phyloP scores from a whole-genome alignment of 2,113 vertebrate genomes.

The Percopsis transmontana region DNA sequence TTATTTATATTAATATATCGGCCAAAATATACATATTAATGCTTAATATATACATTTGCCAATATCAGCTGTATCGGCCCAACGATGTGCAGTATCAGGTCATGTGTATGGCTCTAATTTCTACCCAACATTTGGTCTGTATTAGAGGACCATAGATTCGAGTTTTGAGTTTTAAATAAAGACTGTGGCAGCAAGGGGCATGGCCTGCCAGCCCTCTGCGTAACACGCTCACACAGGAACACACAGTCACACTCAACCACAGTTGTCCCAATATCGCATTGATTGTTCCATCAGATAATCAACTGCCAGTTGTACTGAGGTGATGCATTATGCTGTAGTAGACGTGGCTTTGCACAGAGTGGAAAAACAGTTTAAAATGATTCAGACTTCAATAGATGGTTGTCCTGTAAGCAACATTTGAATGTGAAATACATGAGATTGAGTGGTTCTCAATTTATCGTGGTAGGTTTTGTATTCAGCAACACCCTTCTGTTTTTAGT shows the following conservation, averaged over 20 bases:
- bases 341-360: not conserved
- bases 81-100: no score
- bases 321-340: constrained; percentile 10
- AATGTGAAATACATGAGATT: not conserved
- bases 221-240: constrained; percentile 13
- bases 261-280: constrained; percentile 46
- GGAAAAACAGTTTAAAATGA: not conserved
- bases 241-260: constrained; percentile 14
- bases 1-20: no score
- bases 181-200: no score
- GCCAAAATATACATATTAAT: no score
- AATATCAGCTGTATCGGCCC: no score
- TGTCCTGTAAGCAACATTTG: not conserved
- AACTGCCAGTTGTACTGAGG: constrained; percentile 13
- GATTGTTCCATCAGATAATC: constrained; percentile 50
- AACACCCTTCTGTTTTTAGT: not conserved
- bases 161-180: no score
- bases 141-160: no score
- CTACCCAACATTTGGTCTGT: no score
- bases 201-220: not conserved
- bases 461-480: not conserved
- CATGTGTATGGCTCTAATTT: no score
- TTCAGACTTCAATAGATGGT: not conserved
- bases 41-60: no score
- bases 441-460: not conserved